Conservation (phyloP, 2,113 vertebrate species). For the Capreolus pygargus region DNA sequence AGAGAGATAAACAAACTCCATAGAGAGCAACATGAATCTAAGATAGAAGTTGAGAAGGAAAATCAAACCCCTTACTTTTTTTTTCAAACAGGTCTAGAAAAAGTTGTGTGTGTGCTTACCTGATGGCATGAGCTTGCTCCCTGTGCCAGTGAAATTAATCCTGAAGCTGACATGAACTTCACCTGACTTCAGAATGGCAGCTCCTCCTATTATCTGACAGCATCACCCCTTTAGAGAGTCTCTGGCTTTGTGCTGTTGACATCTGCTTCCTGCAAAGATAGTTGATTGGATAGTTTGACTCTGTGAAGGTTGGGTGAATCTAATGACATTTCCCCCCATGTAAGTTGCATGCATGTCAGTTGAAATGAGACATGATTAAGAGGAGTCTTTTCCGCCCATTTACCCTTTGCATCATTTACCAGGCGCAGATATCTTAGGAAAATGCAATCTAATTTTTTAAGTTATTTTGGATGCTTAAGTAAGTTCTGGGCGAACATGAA, state of each 20-base stretch:
- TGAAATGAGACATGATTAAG: not conserved
- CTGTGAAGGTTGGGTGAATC: not conserved
- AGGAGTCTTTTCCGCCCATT: not conserved
- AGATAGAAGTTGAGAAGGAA: constrained; percentile 5
- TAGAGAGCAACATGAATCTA: not conserved
- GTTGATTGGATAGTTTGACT: not conserved
- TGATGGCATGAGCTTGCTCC: not conserved
- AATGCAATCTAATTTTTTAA: not conserved
- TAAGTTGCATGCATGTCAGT: not conserved
- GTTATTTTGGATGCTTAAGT: not conserved
- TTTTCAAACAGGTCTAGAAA: not conserved
- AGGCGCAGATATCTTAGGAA: not conserved
- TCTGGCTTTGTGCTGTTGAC: not conserved
- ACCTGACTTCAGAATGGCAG: not conserved
- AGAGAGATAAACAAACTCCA: constrained; percentile 28
- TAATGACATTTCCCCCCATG: not conserved
- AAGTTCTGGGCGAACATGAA: not conserved
- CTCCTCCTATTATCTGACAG: not conserved
- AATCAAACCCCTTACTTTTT: not conserved
- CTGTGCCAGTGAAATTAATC: not conserved
- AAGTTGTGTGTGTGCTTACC: not conserved
- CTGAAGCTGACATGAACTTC: not conserved
- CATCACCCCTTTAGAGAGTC: not conserved
- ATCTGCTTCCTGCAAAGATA: not conserved
- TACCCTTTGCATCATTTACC: not conserved